Percentiles rank a stretch among this genome's conserved stretches.
Conservation (phyloP, 2,888 invertebrate species). For the Tigriopus californicus region DNA sequence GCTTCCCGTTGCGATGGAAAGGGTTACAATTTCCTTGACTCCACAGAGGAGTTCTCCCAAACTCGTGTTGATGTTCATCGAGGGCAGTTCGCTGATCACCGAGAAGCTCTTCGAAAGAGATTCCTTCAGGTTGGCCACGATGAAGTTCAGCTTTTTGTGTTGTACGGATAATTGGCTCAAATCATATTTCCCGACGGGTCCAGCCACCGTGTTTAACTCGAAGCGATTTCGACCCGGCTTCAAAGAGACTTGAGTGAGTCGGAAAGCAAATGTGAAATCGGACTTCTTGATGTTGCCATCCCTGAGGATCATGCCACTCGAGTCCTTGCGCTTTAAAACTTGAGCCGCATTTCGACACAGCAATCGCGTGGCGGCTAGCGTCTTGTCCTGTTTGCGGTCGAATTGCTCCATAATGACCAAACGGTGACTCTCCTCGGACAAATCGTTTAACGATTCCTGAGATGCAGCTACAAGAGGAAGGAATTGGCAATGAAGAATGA, state of each 20-base stretch:
- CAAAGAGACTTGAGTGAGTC: not conserved
- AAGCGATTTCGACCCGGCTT: not conserved
- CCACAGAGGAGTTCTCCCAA: too few species aligned
- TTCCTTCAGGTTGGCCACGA: not conserved
- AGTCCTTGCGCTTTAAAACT: conserved; percentile 23
- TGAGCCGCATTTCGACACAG: conserved; percentile 41
- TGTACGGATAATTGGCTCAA: not conserved
- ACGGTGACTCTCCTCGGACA: conserved; percentile 23
- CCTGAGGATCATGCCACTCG: conserved; percentile 1
- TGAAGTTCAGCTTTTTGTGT: too few species aligned
- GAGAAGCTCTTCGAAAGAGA: not conserved
- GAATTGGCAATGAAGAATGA: too few species aligned
- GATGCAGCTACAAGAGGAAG: too few species aligned
- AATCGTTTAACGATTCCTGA: too few species aligned
- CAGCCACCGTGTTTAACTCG: not conserved
- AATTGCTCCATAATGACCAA: conserved; percentile 47
- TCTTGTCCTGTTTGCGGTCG: conserved; percentile 62
- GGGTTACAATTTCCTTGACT: too few species aligned
- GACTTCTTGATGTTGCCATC: conserved; percentile 3
- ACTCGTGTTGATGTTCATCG: too few species aligned
- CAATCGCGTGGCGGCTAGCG: conserved; percentile 51
- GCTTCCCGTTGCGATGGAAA: too few species aligned
- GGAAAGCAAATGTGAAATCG: not conserved
- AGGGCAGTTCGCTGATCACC: too few species aligned
- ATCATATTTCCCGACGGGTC: not conserved